Evolutionary conservation across 2,888 invertebrate genomes (phyloP).

Genomic region (Syrphus vitripennis): DNA sequence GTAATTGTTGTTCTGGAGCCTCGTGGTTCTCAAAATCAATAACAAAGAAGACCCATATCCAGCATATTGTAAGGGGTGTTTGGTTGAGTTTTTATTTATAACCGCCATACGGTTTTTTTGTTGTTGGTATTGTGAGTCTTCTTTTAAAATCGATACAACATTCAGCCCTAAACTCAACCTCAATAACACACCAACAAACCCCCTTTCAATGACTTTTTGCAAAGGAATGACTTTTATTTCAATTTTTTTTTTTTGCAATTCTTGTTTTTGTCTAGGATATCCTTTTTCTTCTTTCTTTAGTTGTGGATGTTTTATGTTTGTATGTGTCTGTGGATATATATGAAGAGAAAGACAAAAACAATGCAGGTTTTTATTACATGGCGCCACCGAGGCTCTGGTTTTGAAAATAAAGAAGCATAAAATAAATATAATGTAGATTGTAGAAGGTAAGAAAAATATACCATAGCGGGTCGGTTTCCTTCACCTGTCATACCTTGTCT

Average conservation of each 20-base stretch:
- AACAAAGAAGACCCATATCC: conserved; percentile 43
- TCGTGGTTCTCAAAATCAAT: conserved; percentile 28
- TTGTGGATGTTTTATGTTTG: background rate
- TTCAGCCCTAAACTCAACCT: conserved; percentile 1
- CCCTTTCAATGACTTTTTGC: conserved; percentile 10
- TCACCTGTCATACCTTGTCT: conserved; percentile 53
- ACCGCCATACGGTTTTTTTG: conserved; percentile 17
- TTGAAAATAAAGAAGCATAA: background rate
- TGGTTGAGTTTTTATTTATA: conserved; percentile 8
- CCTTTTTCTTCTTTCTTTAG: background rate
- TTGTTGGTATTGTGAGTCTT: background rate
- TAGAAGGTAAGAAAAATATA: background rate
- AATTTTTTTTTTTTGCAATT: conserved; percentile 40
- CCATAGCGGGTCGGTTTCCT: conserved; percentile 21
- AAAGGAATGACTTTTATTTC: conserved; percentile 18
- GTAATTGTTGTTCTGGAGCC: background rate
- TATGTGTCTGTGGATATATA: background rate
- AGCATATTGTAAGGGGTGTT: background rate
- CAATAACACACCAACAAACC: background rate
- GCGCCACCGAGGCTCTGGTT: conserved; percentile 39
- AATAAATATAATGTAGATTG: background rate
- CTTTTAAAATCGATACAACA: conserved; percentile 55
- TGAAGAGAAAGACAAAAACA: conserved; percentile 35
- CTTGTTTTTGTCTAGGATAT: conserved; percentile 13
- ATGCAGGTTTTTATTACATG: conserved; percentile 40